Base-by-base conservation (phyloP, 2,113 vertebrate species). In the Meriones unguiculatus region DNA sequence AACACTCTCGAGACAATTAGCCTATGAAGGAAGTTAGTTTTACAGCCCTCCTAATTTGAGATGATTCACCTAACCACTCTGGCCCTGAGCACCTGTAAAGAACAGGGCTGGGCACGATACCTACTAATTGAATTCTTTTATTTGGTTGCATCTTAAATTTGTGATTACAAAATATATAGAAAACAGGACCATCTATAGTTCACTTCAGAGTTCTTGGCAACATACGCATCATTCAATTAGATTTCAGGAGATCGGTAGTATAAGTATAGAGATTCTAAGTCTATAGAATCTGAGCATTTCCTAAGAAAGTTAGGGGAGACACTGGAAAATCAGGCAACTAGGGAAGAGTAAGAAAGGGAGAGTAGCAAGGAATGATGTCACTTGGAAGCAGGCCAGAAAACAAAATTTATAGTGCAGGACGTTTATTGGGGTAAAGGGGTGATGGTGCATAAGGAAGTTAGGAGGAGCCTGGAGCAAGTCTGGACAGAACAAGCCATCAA, bases 1-100 rank as follows among this genome's bases (percentile, higher is more conserved):
- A 82, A 93, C 88, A 78, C 78, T 95, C 93, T 84, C 10, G 73
- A 96, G 96, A 96, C 87, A 96, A 95, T 96, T 95, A 95, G 89
- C 32, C 25, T 69, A 80, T 8, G 38, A 84, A 76, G 86, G 10
- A 89, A 95, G 92, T 95, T 97, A 87, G 94, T 89, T 97, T 92
- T 95, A 87, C 89, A 77, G 75, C 92, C 84, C 64, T 96, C 84
- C 59, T 69, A 67, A 89, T 90, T 90, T 88, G 64, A 91, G 46
- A 91, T 87, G 90, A 97, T 93, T 96, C 94, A 95, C 32, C 87
- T 89, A 91, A 73, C 25, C 38, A 50, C 32, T 89, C 32, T 84
- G 59, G 76, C 94, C 75, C n/a, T 89, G n/a, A 25, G n/a, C 20
- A 50, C 38, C 70, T 93, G 4, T 87, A 67, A 78, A 96, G 46